These are phyloP conservation scores for Microchrysa polita DNA, from an alignment of 2,888 invertebrate species.

Conservation along the genomic window DNA sequence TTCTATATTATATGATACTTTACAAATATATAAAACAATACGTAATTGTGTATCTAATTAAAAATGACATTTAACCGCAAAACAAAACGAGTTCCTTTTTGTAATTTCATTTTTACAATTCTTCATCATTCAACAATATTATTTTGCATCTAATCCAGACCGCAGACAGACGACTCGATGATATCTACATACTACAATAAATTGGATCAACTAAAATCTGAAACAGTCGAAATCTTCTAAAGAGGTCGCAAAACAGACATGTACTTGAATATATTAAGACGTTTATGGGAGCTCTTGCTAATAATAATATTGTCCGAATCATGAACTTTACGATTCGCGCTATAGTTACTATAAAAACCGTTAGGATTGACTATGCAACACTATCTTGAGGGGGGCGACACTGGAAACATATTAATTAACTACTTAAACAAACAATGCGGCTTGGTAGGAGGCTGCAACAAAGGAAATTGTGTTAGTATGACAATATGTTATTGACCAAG, in stretches of 20 bases:
- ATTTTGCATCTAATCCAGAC: no score
- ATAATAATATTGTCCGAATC: constrained; percentile 27
- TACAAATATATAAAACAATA: constrained; percentile 44
- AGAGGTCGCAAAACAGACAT: constrained; percentile 16
- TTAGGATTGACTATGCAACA: constrained; percentile 11
- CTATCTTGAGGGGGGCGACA: background rate
- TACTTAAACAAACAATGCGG: constrained; percentile 37
- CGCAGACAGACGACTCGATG: no score
- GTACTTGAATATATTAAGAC: constrained; percentile 16
- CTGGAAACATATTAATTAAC: constrained; percentile 11
- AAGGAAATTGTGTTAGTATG: background rate
- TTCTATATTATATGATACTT: constrained; percentile 25
- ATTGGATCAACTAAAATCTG: background rate
- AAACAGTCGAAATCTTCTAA: background rate
- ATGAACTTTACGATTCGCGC: background rate
- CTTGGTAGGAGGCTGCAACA: constrained; percentile 28
- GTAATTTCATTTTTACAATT: no score
- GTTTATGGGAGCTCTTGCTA: constrained; percentile 7
- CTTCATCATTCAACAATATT: background rate
- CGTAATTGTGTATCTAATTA: constrained; percentile 25
- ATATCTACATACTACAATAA: constrained; percentile 19
- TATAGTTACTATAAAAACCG: constrained; percentile 2
- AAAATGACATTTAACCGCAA: constrained; percentile 33
- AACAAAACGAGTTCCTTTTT: constrained; percentile 4
- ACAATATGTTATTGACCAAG: background rate